A percentile compares a stretch with the other conserved stretches of the same genome.
Evolutionary conservation across 2,888 invertebrate genomes (phyloP).

Genomic region (Chironomus riparius): DNA sequence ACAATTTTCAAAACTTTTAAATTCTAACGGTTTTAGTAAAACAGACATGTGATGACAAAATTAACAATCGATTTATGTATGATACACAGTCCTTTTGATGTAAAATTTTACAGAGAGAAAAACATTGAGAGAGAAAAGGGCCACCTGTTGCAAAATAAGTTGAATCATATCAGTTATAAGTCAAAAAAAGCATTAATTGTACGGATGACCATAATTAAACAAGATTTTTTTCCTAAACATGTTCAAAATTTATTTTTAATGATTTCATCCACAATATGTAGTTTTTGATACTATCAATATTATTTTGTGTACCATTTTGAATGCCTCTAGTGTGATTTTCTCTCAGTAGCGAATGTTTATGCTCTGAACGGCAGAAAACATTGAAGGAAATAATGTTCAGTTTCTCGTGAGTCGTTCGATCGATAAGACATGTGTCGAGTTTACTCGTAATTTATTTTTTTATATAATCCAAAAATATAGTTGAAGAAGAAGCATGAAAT

Average conservation of each 20-base stretch:
- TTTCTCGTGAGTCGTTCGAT: constrained; percentile 4
- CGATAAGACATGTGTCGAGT: background rate
- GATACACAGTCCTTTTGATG: no score
- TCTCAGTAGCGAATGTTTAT: background rate
- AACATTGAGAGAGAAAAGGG: background rate
- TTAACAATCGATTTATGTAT: no score
- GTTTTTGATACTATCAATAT: no score
- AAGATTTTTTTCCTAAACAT: no score
- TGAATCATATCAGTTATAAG: background rate
- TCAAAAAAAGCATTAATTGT: no score
- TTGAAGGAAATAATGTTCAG: background rate
- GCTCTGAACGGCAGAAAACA: no score
- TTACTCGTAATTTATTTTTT: background rate
- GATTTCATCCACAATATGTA: no score
- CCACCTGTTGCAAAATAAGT: background rate
- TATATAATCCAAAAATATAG: background rate
- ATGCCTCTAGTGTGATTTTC: background rate
- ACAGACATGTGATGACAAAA: no score
- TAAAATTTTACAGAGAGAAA: background rate
- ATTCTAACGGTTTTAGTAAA: background rate
- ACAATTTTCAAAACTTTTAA: no score
- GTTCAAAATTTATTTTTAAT: no score
- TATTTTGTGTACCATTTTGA: background rate
- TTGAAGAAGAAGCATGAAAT: background rate
- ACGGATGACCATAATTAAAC: no score